phyloP scores from a whole-genome alignment of 2,797 vertebrate species.

The Xerus rutilus region DNA sequence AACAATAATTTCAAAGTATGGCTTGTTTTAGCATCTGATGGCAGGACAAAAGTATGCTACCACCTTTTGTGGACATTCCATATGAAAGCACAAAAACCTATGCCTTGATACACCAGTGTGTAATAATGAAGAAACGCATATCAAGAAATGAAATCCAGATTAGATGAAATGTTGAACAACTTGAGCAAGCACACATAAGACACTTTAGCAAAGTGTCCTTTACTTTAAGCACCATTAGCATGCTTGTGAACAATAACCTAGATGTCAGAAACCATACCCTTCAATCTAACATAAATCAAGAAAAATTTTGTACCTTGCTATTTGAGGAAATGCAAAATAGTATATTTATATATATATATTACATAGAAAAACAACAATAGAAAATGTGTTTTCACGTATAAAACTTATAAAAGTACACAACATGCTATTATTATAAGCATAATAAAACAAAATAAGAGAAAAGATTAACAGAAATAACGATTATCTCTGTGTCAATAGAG shows the following conservation, averaged over 20 bases:
- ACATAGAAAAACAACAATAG: neutral
- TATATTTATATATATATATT: neutral
- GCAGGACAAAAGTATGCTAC: neutral
- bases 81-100: neutral
- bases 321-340: neutral
- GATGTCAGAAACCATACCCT: too few relatives aligned
- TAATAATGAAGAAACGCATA: neutral
- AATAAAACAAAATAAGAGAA: neutral
- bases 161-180: neutral
- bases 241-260: neutral
- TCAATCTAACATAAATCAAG: too few relatives aligned
- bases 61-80: neutral
- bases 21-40: neutral
- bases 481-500: neutral
- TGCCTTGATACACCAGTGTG: neutral
- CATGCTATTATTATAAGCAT: neutral
- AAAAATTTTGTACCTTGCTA: neutral
- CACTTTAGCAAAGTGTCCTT: neutral
- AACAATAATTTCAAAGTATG: neutral
- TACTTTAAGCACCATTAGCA: neutral
- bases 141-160: neutral
- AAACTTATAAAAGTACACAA: neutral
- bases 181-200: neutral
- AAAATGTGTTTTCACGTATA: neutral
- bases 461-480: neutral